Conservation (phyloP, 2,113 vertebrate species). For the Malurus cyaneus region DNA sequence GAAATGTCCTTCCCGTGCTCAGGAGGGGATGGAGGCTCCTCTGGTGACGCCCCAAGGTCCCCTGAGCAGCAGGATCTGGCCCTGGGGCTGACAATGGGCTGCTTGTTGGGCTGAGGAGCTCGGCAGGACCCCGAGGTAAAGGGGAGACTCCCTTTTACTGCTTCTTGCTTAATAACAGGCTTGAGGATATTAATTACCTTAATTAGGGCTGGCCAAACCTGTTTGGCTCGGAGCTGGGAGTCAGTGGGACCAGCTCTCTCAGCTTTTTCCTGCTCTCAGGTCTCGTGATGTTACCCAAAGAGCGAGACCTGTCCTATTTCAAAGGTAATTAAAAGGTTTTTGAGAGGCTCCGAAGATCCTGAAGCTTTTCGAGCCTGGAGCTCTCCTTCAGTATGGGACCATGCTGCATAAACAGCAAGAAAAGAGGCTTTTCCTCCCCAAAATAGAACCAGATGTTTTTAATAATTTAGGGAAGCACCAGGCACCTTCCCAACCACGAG, state of each 20-base stretch:
- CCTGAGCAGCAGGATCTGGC: background rate
- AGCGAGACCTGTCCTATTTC: slow-evolving; percentile 1
- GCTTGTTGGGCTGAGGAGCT: slow-evolving; percentile 14
- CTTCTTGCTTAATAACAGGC: slow-evolving; percentile 65
- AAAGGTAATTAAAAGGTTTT: slow-evolving; percentile 10
- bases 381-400: background rate
- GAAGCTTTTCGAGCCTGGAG: background rate
- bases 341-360: background rate
- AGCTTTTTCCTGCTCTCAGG: slow-evolving; percentile 36
- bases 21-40: background rate
- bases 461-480: background rate
- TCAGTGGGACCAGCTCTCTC: slow-evolving; percentile 34
- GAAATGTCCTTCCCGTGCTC: accelerated
- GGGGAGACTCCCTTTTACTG: slow-evolving; percentile 51
- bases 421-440: background rate
- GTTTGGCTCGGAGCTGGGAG: slow-evolving; percentile 57
- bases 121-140: slow-evolving; percentile 7
- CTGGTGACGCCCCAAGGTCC: background rate
- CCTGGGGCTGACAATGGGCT: slow-evolving; percentile 13
- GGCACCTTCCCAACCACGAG: accelerated
- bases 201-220: slow-evolving; percentile 67
- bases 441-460: background rate
- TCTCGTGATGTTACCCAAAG: slow-evolving; percentile 34
- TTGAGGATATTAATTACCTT: slow-evolving; percentile 68
- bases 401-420: background rate